Evolutionary conservation across 2,888 invertebrate species (phyloP), one percentile per base, ranked within the genome.

Genomic region (Gasteruption jaculator): DNA sequence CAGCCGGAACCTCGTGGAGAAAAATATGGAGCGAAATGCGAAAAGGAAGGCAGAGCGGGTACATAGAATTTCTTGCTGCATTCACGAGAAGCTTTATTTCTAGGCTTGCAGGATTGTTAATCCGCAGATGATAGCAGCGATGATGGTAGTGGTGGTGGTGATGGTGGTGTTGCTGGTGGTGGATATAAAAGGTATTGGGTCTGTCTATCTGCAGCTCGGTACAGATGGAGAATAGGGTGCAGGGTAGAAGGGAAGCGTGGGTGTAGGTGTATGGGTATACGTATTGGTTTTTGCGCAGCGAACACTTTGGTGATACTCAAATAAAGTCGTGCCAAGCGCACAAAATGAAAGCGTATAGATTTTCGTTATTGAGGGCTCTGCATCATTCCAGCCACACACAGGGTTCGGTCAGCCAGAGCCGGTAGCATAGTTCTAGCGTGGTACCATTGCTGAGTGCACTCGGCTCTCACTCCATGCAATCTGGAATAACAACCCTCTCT

Each of bases 401-500:
- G 52, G 50, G 44, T 49, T 47, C 46, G 53, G 43, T 51, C 59
- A 53, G 52, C 50, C 52, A 49, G 48, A 52, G 41, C 48, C n/a
- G n/a, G n/a, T n/a, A n/a, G n/a, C n/a, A n/a, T n/a, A 45, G 49
- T 50, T 50, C 54, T 49, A 53, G 53, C 51, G 45, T 53, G 46
- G 56, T 58, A 55, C 53, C 61, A 56, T 57, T 55, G 53, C 55
- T 42, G 59, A 59, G 57, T 60, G 63, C 60, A 57, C 61, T 62
- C 62, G 52, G 52, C 54, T 46, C 61, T 54, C 57, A 48, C 60
- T 57, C 61, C 58, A 57, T 57, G 61, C 61, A 62, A 62, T 63
- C 64, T 63, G 62, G 59, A 63, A 63, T 63, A 63, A 63, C 63
- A 63, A 64, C 64, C 64, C 57, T 63, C 64, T 54, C 53, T 59